Evolutionary conservation across 1,140 invertebrate species (phyloP).

Genomic region (Panulirus ornatus): DNA sequence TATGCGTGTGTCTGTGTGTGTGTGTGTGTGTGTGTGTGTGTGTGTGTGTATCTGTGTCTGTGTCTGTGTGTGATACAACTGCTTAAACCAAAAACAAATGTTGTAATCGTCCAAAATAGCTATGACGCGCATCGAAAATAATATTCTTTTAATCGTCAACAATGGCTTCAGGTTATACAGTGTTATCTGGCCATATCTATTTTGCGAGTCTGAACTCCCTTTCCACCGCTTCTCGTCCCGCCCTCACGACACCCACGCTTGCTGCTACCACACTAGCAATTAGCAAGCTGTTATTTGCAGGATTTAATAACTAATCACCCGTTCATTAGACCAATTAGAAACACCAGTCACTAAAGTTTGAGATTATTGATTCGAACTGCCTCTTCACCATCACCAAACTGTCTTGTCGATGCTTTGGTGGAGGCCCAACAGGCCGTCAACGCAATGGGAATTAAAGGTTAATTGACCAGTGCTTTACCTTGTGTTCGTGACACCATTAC

Average conservation of each 20-base stretch:
- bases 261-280: background rate
- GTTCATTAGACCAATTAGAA: background rate
- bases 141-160: background rate
- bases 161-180: background rate
- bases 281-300: background rate
- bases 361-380: background rate
- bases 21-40: conserved; percentile 16
- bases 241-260: background rate
- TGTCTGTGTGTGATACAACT: conserved; percentile 21
- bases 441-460: no score
- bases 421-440: no score
- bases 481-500: no score
- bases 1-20: background rate
- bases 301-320: background rate
- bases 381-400: no score
- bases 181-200: background rate
- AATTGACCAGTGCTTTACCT: no score
- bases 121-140: background rate
- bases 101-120: background rate
- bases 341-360: background rate
- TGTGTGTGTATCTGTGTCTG: no score
- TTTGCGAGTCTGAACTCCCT: no score
- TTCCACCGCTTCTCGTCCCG: background rate
- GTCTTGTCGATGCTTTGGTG: no score
- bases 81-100: background rate